Evolutionary conservation across 2,113 vertebrate species (phyloP), one percentile per base, ranked within the genome.

Genomic region (Pedetes capensis): DNA sequence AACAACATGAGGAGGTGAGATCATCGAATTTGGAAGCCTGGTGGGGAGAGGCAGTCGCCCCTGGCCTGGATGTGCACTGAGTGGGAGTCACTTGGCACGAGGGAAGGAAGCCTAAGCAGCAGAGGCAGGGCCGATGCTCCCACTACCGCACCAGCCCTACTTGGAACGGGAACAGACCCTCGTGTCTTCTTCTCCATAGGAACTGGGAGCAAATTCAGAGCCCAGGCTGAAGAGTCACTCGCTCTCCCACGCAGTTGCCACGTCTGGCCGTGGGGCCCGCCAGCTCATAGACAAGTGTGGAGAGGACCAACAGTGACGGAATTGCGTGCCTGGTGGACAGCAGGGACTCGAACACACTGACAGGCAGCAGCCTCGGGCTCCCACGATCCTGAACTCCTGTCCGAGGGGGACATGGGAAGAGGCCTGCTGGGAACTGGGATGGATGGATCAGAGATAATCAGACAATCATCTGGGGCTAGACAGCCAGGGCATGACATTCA

Each of bases 271-370:
- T 37, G 93, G 89, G 63, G 8, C 3, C 1, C 9, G 71, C 34
- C 37, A 79, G 90, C 87, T 55, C 72, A 49, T 76, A 96, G 64
- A 90, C 75, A 89, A 79, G 74, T 25, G 78, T 74, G 93, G 91
- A 13, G 80, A 82, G 96, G 97, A 96, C 97, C 97, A 93, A 13
- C 63, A 94, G 16, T 25, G 42, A 74, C 37, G 64, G 86, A 87
- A 74, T 47, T 27, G 14, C 68, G 27, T 71, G 94, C 95, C 93
- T 7, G 34, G 94, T 91, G 37, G 32, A 79, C 88, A 51, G 81
- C 87, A 90, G 83, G 94, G 84, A 97, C 96, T 37, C 85, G 96
- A 96, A 97, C 95, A 95, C 81, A 86, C 79, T 76, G 85, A 74
- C 61, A 64, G 0, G 0, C 94, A 92, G 82, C 76, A 47, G 53